Evolutionary conservation across 2,797 vertebrate genomes (phyloP).

Genomic region (Gephyroberyx darwinii): DNA sequence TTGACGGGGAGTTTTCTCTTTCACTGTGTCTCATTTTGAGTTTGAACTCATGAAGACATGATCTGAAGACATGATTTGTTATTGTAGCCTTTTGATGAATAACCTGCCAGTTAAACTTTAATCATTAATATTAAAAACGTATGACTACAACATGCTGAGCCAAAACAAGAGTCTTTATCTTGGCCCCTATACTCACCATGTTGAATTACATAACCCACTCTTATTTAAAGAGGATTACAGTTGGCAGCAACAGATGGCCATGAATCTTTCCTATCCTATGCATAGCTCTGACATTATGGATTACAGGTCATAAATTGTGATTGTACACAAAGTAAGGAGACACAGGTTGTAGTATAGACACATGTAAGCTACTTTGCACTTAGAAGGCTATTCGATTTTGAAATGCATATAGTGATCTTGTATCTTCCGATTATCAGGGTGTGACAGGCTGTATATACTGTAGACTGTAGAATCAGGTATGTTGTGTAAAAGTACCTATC

Average conservation of each 20-base stretch:
- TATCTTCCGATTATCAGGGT: not conserved
- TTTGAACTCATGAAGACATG: not conserved
- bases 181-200: not conserved
- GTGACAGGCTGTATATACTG: too few species aligned
- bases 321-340: not conserved
- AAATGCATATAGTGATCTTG: not conserved
- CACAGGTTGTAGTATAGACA: slow-evolving; percentile 8
- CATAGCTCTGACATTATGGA: slow-evolving; percentile 38
- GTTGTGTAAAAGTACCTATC: too few species aligned
- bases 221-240: slow-evolving; percentile 32
- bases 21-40: not conserved
- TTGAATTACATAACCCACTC: slow-evolving; percentile 23
- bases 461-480: too few species aligned
- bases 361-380: not conserved
- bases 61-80: slow-evolving; percentile 2
- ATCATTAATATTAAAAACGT: not conserved
- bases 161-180: slow-evolving; percentile 12
- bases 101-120: not conserved
- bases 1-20: slow-evolving; percentile 6
- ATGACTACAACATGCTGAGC: not conserved
- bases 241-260: slow-evolving; percentile 28
- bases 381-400: not conserved
- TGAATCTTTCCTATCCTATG: slow-evolving; percentile 43
- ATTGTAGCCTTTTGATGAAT: not conserved
- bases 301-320: slow-evolving; percentile 23